These are phyloP conservation scores for Dromococcyx pavoninus DNA, from an alignment of 2,797 vertebrate genomes.

Conservation along the genomic window DNA sequence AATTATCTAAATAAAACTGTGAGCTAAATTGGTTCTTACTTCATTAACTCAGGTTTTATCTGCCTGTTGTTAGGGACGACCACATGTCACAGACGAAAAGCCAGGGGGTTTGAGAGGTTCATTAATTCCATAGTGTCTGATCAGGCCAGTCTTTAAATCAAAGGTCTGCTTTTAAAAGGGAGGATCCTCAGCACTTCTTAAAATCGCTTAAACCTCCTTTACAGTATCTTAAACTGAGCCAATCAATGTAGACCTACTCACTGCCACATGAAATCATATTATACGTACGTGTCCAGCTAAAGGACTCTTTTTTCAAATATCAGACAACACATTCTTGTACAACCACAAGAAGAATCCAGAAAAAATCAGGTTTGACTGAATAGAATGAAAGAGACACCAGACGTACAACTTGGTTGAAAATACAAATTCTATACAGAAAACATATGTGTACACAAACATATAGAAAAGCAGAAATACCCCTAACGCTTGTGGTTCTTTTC, in stretches of 20 bases:
- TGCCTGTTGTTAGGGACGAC: not conserved
- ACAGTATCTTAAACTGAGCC: not conserved
- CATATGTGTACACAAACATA: not conserved
- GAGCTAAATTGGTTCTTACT: conserved; percentile 1
- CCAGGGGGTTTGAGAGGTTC: not conserved
- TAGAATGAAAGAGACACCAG: not conserved
- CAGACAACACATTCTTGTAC: not conserved
- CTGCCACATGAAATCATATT: not conserved
- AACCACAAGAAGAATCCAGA: not conserved
- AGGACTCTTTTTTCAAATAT: not conserved
- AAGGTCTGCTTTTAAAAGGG: not conserved
- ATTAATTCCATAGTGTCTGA: not conserved
- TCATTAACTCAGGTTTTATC: not conserved
- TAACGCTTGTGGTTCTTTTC: not conserved
- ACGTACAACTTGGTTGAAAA: not conserved
- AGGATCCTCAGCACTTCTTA: not conserved
- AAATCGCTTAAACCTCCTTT: not conserved
- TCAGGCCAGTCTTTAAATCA: not conserved
- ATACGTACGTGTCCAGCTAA: not conserved
- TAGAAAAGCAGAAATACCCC: not conserved
- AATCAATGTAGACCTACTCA: not conserved
- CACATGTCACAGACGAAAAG: not conserved
- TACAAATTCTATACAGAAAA: not conserved
- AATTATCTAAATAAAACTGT: conserved; percentile 17
- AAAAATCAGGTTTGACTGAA: not conserved